These are phyloP conservation scores for Lasioglossum morio DNA, from an alignment of 2,888 invertebrate genomes.

Conservation along the genomic window DNA sequence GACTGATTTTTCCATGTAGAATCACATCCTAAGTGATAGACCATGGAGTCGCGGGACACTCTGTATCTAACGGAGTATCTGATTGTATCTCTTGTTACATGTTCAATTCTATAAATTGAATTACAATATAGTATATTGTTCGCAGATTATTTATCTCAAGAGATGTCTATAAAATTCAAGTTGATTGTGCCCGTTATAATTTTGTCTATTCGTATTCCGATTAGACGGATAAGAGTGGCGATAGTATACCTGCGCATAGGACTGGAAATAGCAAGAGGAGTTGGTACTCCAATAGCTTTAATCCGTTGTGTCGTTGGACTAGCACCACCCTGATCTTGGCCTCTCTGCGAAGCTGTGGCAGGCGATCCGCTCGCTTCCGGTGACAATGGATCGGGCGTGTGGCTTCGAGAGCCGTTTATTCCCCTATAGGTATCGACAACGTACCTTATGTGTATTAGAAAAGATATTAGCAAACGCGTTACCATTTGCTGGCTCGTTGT, in stretches of 20 bases:
- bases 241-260: slow-evolving; percentile 92
- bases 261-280: slow-evolving; percentile 94
- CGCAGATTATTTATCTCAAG: slow-evolving; percentile 33
- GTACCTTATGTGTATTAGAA: slow-evolving; percentile 57
- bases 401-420: slow-evolving; percentile 88
- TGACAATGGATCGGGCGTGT: slow-evolving; percentile 87
- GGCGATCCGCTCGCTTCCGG: slow-evolving; percentile 86
- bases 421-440: slow-evolving; percentile 84
- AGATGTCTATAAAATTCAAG: slow-evolving; percentile 19
- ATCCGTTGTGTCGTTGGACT: slow-evolving; percentile 96
- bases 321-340: slow-evolving; percentile 86
- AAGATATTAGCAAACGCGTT: slow-evolving; percentile 35
- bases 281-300: slow-evolving; percentile 95
- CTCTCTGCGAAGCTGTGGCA: slow-evolving; percentile 78
- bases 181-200: slow-evolving; percentile 21
- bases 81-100: slow-evolving; percentile 17
- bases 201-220: slow-evolving; percentile 26
- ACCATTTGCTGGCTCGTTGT: neutral
- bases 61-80: slow-evolving; percentile 55
- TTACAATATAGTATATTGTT: slow-evolving; percentile 6
- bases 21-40: too few relatives aligned
- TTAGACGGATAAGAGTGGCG: neutral
- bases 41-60: too few relatives aligned
- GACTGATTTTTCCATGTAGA: too few relatives aligned
- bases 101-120: neutral